Evolutionary conservation across 1,140 invertebrate genomes (phyloP).

Genomic region (Tetraneura akinire): DNA sequence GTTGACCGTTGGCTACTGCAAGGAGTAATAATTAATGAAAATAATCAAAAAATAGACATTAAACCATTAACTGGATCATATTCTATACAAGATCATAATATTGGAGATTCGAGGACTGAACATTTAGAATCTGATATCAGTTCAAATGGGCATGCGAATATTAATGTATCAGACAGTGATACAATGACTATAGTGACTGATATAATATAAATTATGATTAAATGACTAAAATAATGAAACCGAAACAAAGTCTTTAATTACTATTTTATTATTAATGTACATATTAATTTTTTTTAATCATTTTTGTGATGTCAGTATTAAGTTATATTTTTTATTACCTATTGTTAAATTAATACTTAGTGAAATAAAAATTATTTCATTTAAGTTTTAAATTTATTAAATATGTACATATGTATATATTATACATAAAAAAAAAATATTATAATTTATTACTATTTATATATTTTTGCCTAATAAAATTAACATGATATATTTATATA

Average conservation of each 20-base stretch:
- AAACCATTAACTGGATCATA: background rate
- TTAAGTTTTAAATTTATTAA: too few relatives aligned
- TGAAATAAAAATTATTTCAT: too few relatives aligned
- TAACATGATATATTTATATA: too few relatives aligned
- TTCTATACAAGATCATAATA: background rate
- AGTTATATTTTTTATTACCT: background rate
- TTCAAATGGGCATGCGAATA: background rate
- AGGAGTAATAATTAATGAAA: slow-evolving; percentile 24
- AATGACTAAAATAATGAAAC: background rate
- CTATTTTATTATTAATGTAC: slow-evolving; percentile 25
- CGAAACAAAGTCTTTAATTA: background rate
- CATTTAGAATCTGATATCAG: slow-evolving; percentile 31
- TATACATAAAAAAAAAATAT: too few relatives aligned
- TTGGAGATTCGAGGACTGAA: slow-evolving; percentile 33
- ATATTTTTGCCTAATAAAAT: too few relatives aligned
- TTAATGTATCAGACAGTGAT: slow-evolving; percentile 36
- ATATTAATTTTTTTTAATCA: slow-evolving; percentile 25
- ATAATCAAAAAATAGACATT: background rate
- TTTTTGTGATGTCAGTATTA: slow-evolving; percentile 7
- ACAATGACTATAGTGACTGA: background rate
- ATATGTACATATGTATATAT: too few relatives aligned
- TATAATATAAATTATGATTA: background rate
- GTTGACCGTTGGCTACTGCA: slow-evolving; percentile 1
- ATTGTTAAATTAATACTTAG: too few relatives aligned
- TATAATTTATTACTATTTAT: too few relatives aligned